Conservation (phyloP, 2,113 vertebrate species). For the Brevimyrus niger region DNA sequence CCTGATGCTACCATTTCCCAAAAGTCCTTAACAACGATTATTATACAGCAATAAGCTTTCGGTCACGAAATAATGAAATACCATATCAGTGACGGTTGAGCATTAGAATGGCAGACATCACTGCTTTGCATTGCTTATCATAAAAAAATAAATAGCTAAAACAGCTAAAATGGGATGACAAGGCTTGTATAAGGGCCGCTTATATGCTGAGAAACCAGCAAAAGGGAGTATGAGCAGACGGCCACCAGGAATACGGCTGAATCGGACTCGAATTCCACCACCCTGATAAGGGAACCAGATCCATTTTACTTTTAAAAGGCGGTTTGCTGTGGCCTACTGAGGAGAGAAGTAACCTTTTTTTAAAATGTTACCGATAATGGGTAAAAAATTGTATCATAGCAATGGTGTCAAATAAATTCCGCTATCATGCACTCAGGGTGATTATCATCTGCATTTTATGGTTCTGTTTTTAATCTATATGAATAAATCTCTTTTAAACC, state of each 20-base stretch:
- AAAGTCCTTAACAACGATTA: background rate
- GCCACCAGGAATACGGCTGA: background rate
- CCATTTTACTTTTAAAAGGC: background rate
- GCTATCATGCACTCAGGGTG: constrained; percentile 26
- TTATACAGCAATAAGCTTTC: background rate
- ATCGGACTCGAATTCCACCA: background rate
- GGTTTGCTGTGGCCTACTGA: no score
- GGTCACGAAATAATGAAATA: background rate
- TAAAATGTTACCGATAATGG: background rate
- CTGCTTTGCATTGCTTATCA: background rate
- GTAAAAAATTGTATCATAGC: background rate
- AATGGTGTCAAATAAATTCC: constrained; percentile 15
- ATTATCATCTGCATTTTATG: constrained; percentile 41
- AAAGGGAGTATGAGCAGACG: no score
- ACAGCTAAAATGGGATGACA: background rate
- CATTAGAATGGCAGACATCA: background rate
- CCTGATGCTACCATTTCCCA: background rate
- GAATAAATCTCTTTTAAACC: constrained; percentile 36
- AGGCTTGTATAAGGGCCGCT: background rate
- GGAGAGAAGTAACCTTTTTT: background rate
- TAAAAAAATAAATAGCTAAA: background rate
- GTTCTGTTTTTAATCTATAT: constrained; percentile 28
- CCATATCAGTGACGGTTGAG: background rate
- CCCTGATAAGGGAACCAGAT: background rate
- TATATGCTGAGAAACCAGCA: background rate